Percentiles rank a stretch among this genome's conserved stretches.
Evolutionary conservation across 1,140 invertebrate species (phyloP).

Genomic region (Cheumatopsyche charites): DNA sequence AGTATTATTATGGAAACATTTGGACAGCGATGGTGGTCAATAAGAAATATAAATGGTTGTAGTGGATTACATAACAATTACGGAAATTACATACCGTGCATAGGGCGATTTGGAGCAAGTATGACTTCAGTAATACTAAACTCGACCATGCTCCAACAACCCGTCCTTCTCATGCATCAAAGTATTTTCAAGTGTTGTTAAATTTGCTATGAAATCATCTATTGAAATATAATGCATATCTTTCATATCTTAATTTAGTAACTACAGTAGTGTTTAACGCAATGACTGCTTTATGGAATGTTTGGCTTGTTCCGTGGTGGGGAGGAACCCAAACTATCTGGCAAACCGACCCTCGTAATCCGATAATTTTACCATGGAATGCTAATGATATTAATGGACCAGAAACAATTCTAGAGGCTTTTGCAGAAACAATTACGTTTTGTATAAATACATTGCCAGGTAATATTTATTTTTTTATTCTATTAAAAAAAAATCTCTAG

Average conservation of each 20-base stretch:
- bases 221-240: neutral
- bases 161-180: slow-evolving; percentile 44
- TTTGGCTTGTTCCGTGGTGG: slow-evolving; percentile 45
- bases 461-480: too few species aligned
- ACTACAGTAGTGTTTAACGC: slow-evolving; percentile 38
- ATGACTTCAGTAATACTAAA: slow-evolving; percentile 35
- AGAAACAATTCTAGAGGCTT: slow-evolving; percentile 38
- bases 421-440: slow-evolving; percentile 42
- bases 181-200: slow-evolving; percentile 29
- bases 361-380: slow-evolving; percentile 42
- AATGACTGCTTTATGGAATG: slow-evolving; percentile 46
- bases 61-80: slow-evolving; percentile 37
- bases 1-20: slow-evolving; percentile 41
- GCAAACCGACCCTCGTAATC: slow-evolving; percentile 31
- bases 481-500: neutral
- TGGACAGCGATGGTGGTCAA: slow-evolving; percentile 41
- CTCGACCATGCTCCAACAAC: slow-evolving; percentile 43
- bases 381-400: slow-evolving; percentile 30
- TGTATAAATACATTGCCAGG: slow-evolving; percentile 43
- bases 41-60: slow-evolving; percentile 30
- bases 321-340: slow-evolving; percentile 18
- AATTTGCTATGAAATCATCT: neutral
- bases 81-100: slow-evolving; percentile 29
- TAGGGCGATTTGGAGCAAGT: slow-evolving; percentile 40
- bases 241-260: slow-evolving; percentile 32